A percentile compares a stretch with the other conserved stretches of the same genome.
phyloP scores from a whole-genome alignment of 2,888 invertebrate species.

The Scaptomyza flava region DNA sequence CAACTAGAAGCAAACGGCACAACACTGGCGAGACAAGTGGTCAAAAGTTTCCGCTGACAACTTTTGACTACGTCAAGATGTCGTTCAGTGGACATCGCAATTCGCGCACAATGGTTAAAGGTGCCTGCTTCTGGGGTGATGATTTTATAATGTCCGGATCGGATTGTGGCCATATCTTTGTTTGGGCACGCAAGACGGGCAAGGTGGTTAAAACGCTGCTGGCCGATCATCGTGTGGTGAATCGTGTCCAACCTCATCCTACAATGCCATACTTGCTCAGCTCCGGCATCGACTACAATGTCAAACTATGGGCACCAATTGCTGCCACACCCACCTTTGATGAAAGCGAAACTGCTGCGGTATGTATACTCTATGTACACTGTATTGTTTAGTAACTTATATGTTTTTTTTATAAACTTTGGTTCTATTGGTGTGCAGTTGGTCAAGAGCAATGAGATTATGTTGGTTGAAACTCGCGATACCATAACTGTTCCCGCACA shows the following conservation, averaged over 20 bases:
- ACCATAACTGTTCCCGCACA: conserved; percentile 95
- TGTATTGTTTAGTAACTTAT: not conserved
- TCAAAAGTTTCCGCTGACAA: conserved; percentile 48
- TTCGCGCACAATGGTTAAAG: conserved; percentile 92
- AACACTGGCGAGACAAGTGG: not conserved
- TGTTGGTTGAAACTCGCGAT: conserved; percentile 94
- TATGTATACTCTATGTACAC: conserved; percentile 30
- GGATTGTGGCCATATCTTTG: conserved; percentile 94
- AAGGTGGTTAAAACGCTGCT: conserved; percentile 90
- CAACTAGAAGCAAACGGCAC: not conserved
- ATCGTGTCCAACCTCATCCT: conserved; percentile 94
- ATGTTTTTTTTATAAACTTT: not conserved
- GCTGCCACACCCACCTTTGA: conserved; percentile 87
- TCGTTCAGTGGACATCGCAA: conserved; percentile 92
- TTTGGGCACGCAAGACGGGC: conserved; percentile 91
- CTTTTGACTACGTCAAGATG: conserved; percentile 86
- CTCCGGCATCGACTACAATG: conserved; percentile 95
- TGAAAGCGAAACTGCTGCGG: conserved; percentile 87
- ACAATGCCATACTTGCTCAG: conserved; percentile 90
- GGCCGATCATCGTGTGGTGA: conserved; percentile 93
- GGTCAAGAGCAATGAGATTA: conserved; percentile 90
- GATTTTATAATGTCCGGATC: conserved; percentile 94
- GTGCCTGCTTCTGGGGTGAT: conserved; percentile 93
- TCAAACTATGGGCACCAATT: conserved; percentile 93
- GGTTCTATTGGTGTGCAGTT: conserved; percentile 85